Evolutionary conservation across 2,113 vertebrate genomes (phyloP).

Genomic region (Opisthocomus hoazin): DNA sequence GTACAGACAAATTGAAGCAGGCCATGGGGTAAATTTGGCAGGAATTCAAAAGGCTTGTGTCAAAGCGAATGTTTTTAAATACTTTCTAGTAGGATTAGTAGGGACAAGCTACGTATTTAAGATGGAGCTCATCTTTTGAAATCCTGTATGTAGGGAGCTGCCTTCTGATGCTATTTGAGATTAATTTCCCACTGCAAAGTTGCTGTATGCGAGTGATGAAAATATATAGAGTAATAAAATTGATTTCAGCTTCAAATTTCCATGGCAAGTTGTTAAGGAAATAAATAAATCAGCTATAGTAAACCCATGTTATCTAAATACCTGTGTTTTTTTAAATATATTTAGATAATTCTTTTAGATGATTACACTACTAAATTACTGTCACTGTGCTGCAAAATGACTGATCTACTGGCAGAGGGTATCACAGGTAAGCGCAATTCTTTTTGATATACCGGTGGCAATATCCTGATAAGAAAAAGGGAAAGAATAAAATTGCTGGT

Average conservation of each 20-base stretch:
- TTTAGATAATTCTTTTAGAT: conserved; percentile 91
- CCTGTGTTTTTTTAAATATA: background rate
- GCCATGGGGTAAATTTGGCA: background rate
- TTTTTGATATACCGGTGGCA: background rate
- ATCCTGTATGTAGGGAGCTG: background rate
- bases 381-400: conserved; percentile 94
- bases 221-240: background rate
- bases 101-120: background rate
- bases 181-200: background rate
- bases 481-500: background rate
- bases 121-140: background rate
- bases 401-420: conserved; percentile 87
- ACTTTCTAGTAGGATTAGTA: background rate
- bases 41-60: background rate
- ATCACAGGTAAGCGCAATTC: conserved; percentile 73
- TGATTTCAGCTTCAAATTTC: background rate
- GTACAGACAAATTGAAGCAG: background rate
- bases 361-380: conserved; percentile 91
- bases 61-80: background rate
- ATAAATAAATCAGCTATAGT: too few species aligned
- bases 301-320: conserved; percentile 2
- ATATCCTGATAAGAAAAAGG: background rate
- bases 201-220: background rate
- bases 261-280: background rate
- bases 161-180: background rate